A percentile compares a stretch with the other conserved stretches of the same genome.
Conservation (phyloP, 2,113 vertebrate species). For the Petrocephalus microphthalmus region DNA sequence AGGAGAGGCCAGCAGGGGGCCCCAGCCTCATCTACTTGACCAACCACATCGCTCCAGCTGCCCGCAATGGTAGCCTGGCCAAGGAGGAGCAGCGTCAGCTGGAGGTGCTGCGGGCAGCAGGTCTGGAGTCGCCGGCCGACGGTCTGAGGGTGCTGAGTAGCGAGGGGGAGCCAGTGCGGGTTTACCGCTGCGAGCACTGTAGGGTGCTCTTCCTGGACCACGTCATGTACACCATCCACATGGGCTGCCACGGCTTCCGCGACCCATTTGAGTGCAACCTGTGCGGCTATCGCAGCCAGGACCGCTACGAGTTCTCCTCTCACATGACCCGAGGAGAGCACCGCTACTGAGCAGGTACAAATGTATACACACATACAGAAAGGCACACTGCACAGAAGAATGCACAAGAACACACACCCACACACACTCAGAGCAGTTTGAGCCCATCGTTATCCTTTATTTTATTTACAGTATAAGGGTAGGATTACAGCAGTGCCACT, state of each 20-base stretch:
- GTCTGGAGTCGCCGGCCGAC: conserved; percentile 70
- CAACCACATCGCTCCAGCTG: conserved; percentile 79
- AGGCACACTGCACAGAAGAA: conserved; percentile 12
- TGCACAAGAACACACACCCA: conserved; percentile 16
- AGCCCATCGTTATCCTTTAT: conserved; percentile 21
- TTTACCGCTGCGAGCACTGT: conserved; percentile 90
- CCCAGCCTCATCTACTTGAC: conserved; percentile 91
- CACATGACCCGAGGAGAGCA: conserved; percentile 98
- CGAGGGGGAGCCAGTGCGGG: conserved; percentile 80
- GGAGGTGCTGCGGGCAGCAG: conserved; percentile 69
- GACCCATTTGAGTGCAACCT: conserved; percentile 98
- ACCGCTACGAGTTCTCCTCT: conserved; percentile 96
- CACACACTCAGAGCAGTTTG: neutral
- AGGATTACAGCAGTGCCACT: neutral
- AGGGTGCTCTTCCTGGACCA: conserved; percentile 94
- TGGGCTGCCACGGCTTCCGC: conserved; percentile 97
- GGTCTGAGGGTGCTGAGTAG: conserved; percentile 80
- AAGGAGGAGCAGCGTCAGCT: conserved; percentile 87
- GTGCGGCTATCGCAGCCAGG: conserved; percentile 93
- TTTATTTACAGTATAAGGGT: conserved; percentile 35
- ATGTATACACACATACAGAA: conserved; percentile 9
- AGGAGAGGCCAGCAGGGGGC: conserved; percentile 62
- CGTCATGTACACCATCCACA: conserved; percentile 98
- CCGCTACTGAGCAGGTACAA: conserved; percentile 60
- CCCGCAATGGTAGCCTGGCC: conserved; percentile 69